A percentile compares a stretch with the other conserved stretches of the same genome.
Conservation (phyloP, 2,888 invertebrate genomes). For the Phaonia tiefii region DNA sequence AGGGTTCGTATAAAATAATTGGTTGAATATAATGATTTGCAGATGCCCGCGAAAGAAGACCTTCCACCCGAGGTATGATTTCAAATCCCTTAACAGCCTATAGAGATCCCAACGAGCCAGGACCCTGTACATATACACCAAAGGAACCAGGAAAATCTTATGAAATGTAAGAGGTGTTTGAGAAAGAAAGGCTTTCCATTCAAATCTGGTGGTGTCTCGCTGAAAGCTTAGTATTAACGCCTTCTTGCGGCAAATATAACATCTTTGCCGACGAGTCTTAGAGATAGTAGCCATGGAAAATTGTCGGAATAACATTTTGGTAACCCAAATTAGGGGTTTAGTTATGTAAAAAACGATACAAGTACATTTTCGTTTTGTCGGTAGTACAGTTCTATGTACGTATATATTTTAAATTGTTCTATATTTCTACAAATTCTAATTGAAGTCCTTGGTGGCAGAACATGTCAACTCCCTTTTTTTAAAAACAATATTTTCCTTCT, state of each 20-base stretch:
- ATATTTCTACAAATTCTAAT: no score
- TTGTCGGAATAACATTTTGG: neutral
- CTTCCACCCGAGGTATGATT: conserved; percentile 72
- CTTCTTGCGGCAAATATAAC: neutral
- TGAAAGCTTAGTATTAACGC: no score
- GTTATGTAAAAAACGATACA: no score
- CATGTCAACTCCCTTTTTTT: no score
- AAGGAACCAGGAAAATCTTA: conserved; percentile 34
- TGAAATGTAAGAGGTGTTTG: conserved; percentile 49
- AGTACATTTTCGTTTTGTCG: no score
- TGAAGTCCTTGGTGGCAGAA: no score
- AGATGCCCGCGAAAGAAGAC: conserved; percentile 74
- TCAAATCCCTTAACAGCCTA: conserved; percentile 69
- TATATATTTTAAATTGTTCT: no score
- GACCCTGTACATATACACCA: conserved; percentile 71
- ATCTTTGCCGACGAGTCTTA: no score
- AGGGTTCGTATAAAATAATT: neutral
- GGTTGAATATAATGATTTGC: neutral
- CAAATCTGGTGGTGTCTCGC: no score
- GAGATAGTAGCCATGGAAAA: neutral
- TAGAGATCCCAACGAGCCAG: conserved; percentile 73
- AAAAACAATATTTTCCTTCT: no score
- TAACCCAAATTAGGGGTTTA: no score
- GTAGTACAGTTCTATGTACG: no score
- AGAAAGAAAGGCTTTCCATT: neutral